These are phyloP conservation scores for Pampus argenteus DNA, from an alignment of 2,797 vertebrate species.

Conservation along the genomic window DNA sequence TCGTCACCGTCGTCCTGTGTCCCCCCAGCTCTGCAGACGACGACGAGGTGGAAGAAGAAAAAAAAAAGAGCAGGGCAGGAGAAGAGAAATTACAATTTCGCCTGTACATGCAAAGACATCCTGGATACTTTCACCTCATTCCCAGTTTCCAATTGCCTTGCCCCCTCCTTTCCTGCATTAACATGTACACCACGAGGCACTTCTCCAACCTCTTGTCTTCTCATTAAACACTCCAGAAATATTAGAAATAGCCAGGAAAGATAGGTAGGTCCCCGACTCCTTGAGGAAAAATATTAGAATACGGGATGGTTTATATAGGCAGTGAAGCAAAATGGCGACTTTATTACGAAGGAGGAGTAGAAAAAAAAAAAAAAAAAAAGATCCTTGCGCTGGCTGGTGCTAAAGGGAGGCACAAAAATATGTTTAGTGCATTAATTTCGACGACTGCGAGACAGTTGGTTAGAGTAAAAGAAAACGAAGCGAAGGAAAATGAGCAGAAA, in stretches of 20 bases:
- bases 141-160: constrained; percentile 71
- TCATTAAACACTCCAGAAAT: constrained; percentile 73
- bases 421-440: constrained; percentile 83
- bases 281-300: constrained; percentile 81
- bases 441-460: constrained; percentile 73
- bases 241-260: constrained; percentile 65
- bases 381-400: constrained; percentile 83
- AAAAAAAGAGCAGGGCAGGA: constrained; percentile 38
- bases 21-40: constrained; percentile 51
- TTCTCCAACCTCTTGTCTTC: constrained; percentile 73
- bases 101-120: constrained; percentile 68
- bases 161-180: constrained; percentile 80
- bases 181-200: constrained; percentile 84
- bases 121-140: constrained; percentile 79
- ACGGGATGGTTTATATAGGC: constrained; percentile 88
- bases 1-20: constrained; percentile 59
- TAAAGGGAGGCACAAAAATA: constrained; percentile 83
- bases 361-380: constrained; percentile 80
- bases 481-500: constrained; percentile 71
- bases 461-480: constrained; percentile 75
- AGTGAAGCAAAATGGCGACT: constrained; percentile 98
- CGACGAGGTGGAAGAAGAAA: constrained; percentile 49
- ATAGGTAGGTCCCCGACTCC: constrained; percentile 67
- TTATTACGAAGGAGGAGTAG: constrained; percentile 91
- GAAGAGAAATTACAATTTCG: constrained; percentile 57